Percentiles rank a stretch among this genome's conserved stretches.
phyloP scores from a whole-genome alignment of 2,113 vertebrate species.

The Parus major region DNA sequence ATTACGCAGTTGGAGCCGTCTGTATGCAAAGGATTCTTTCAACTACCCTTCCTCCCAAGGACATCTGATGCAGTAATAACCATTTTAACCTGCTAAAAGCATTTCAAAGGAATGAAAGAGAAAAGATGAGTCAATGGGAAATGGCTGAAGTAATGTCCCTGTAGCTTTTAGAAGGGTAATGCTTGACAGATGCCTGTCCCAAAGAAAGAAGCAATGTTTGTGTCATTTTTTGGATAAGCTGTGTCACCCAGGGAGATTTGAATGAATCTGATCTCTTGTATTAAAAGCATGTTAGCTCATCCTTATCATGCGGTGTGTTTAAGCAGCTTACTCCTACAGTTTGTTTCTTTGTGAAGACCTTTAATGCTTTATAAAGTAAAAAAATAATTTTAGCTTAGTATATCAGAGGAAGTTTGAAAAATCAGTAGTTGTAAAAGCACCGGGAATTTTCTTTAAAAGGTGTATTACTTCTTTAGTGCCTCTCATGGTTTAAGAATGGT shows the following conservation, averaged over 20 bases:
- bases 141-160: background rate
- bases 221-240: background rate
- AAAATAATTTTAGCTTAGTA: background rate
- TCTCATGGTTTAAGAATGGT: background rate
- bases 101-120: background rate
- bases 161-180: background rate
- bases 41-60: background rate
- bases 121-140: background rate
- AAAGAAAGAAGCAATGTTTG: background rate
- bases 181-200: background rate
- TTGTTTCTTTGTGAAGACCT: constrained; percentile 34
- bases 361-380: constrained; percentile 21
- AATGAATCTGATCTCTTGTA: background rate
- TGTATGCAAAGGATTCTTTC: background rate
- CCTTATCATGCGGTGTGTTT: constrained; percentile 10
- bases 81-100: background rate
- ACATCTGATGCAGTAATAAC: background rate
- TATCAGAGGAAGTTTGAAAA: constrained; percentile 33
- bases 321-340: constrained; percentile 33
- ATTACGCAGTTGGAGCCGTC: background rate
- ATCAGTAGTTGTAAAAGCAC: background rate
- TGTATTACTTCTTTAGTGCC: constrained; percentile 8
- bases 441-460: constrained; percentile 28
- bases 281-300: constrained; percentile 5
- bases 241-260: background rate